Percentiles rank a stretch among this genome's conserved stretches.
Conservation (phyloP, 2,888 invertebrate species). For the Agrotis clavis region DNA sequence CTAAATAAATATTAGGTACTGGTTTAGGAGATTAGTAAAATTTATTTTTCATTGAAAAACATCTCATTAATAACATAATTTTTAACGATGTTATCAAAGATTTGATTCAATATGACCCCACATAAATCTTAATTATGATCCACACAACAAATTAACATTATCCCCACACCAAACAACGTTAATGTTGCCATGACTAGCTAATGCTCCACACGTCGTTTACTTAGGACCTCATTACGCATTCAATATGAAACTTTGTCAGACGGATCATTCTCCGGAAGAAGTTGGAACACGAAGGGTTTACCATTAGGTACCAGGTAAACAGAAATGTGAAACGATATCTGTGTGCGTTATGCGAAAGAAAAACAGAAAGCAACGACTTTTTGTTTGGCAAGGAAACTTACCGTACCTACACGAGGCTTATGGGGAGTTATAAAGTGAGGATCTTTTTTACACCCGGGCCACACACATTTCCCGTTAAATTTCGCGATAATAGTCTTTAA, state of each 20-base stretch:
- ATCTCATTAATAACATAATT: too few relatives aligned
- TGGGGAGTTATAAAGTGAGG: too few relatives aligned
- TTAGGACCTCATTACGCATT: conserved; percentile 58
- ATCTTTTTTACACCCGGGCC: too few relatives aligned
- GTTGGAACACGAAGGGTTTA: conserved; percentile 29
- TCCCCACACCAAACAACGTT: neutral
- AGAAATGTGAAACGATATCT: conserved; percentile 19
- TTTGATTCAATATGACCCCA: too few relatives aligned
- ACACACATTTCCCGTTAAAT: too few relatives aligned
- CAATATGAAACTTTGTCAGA: conserved; percentile 45
- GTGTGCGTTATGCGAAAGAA: conserved; percentile 12
- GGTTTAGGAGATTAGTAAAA: too few relatives aligned
- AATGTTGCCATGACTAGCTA: conserved; percentile 3
- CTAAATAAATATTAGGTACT: too few relatives aligned
- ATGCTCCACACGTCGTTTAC: conserved; percentile 24
- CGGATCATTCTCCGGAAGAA: conserved; percentile 25
- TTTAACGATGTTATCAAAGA: too few relatives aligned
- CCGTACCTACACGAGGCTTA: too few relatives aligned
- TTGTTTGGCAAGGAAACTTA: neutral
- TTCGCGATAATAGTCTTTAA: too few relatives aligned
- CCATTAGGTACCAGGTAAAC: conserved; percentile 43
- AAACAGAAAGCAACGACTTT: conserved; percentile 11
- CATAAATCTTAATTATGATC: neutral
- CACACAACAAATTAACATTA: conserved; percentile 1
- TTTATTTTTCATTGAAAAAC: too few relatives aligned